Conservation (phyloP, 2,113 vertebrate genomes). For the Phyllostomus discolor region DNA sequence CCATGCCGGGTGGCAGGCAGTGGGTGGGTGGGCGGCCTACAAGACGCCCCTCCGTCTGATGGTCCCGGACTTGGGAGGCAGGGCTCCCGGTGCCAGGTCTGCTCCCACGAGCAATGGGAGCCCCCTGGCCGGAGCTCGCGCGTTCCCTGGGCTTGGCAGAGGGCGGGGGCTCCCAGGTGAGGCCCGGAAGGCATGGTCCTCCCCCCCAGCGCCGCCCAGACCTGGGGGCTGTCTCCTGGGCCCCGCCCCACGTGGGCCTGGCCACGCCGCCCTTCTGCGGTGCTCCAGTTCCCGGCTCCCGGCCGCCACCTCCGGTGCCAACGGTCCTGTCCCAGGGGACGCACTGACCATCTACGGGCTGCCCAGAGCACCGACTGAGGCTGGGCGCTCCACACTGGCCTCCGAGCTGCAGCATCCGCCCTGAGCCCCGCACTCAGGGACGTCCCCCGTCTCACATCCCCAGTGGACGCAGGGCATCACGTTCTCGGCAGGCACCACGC, state of each 20-base stretch:
- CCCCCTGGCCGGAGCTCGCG: background rate
- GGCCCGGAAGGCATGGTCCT: accelerated
- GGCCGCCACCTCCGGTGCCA: background rate
- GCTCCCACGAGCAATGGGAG: accelerated
- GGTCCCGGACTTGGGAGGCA: accelerated
- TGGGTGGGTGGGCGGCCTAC: background rate
- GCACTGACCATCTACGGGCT: accelerated
- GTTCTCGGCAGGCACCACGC: accelerated
- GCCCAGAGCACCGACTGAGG: accelerated
- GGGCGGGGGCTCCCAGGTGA: background rate
- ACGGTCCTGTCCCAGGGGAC: accelerated
- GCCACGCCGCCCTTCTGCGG: background rate
- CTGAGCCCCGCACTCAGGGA: background rate
- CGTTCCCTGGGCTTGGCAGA: background rate
- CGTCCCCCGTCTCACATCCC: background rate
- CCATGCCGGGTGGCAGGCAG: accelerated
- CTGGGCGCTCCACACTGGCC: accelerated
- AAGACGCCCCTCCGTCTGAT: accelerated
- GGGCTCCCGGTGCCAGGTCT: background rate
- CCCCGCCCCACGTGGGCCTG: accelerated
- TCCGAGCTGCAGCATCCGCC: background rate
- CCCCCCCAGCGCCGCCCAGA: background rate
- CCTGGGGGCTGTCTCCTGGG: background rate
- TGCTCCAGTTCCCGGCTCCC: background rate
- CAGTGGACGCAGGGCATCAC: accelerated